Conservation (phyloP, 2,797 vertebrate genomes). For the Valencia hispanica region DNA sequence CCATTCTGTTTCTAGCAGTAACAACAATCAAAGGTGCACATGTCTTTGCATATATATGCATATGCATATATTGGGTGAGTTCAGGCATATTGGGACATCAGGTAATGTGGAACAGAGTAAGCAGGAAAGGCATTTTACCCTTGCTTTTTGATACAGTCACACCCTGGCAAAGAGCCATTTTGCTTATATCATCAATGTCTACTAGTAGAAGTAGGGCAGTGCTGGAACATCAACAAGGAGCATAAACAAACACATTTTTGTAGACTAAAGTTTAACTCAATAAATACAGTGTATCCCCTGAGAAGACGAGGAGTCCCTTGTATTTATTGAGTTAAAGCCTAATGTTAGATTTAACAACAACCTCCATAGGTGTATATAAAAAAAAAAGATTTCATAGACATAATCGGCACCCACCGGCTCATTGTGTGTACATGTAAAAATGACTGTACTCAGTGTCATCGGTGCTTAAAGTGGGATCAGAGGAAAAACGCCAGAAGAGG, state of each 20-base stretch:
- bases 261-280: too few species aligned
- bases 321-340: background rate
- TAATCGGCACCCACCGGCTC: background rate
- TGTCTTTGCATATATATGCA: background rate
- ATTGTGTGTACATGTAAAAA: constrained; percentile 27
- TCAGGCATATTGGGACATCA: background rate
- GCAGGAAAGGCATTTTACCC: background rate
- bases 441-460: constrained; percentile 35
- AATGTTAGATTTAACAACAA: background rate
- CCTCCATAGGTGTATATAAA: background rate
- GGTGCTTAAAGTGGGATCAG: constrained; percentile 41
- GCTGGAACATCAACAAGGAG: too few species aligned
- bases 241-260: too few species aligned
- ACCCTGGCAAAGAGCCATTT: too few species aligned
- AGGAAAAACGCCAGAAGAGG: constrained; percentile 60
- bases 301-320: too few species aligned
- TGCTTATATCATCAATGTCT: too few species aligned
- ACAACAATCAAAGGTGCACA: background rate
- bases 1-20: background rate
- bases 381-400: background rate
- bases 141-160: background rate
- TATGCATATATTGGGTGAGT: background rate
- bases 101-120: background rate
- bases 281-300: too few species aligned
- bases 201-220: too few species aligned